These are phyloP conservation scores for Calephelis perditalis DNA, from an alignment of 2,888 invertebrate genomes.

Conservation along the genomic window DNA sequence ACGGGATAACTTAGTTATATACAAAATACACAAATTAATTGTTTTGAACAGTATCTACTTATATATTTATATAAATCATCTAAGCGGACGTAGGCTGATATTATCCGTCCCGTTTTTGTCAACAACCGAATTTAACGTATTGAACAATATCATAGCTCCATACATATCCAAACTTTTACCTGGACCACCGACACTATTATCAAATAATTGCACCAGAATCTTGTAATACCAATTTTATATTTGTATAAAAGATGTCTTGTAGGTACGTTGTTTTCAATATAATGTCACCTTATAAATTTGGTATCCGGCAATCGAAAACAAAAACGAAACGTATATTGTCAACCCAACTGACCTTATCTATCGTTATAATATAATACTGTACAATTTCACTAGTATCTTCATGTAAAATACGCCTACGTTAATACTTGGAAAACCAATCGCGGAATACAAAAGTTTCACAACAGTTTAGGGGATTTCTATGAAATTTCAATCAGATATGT, in stretches of 20 bases:
- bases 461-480: conserved; percentile 41
- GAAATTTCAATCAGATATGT: conserved; percentile 50
- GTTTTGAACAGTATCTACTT: conserved; percentile 65
- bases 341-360: conserved; percentile 49
- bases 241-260: too few relatives aligned
- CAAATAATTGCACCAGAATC: too few relatives aligned
- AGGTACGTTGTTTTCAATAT: too few relatives aligned
- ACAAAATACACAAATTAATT: conserved; percentile 68
- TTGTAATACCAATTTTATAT: too few relatives aligned
- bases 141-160: too few relatives aligned
- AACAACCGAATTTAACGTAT: too few relatives aligned
- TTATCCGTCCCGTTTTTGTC: too few relatives aligned
- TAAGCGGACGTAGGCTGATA: conserved; percentile 49
- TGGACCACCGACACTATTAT: too few relatives aligned
- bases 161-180: conserved; percentile 23
- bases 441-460: conserved; percentile 61
- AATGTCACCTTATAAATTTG: too few relatives aligned
- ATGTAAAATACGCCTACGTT: conserved; percentile 53
- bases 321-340: too few relatives aligned
- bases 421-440: conserved; percentile 67
- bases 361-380: conserved; percentile 77
- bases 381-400: conserved; percentile 74
- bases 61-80: conserved; percentile 51
- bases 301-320: too few relatives aligned
- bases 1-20: conserved; percentile 73